Conservation (phyloP, 1,140 invertebrate species). For the Cylas formicarius region DNA sequence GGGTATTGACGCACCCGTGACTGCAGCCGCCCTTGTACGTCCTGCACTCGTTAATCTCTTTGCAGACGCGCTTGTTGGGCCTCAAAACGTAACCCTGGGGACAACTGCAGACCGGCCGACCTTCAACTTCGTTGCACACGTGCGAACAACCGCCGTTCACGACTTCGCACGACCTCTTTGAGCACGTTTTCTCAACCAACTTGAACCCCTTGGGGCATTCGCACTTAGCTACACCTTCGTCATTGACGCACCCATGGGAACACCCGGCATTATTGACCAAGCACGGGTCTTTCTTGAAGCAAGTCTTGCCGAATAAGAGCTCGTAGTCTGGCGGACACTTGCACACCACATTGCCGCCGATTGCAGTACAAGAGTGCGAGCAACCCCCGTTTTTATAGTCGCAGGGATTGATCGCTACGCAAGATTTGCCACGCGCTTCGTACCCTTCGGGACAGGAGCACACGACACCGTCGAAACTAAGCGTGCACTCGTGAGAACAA, state of each 20-base stretch:
- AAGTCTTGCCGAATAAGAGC: conserved; percentile 42
- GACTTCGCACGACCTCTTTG: conserved; percentile 30
- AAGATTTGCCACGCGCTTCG: conserved; percentile 43
- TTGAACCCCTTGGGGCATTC: conserved; percentile 40
- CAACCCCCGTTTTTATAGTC: conserved; percentile 52
- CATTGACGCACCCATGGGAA: conserved; percentile 39
- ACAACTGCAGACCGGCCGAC: conserved; percentile 48
- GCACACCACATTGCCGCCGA: conserved; percentile 25
- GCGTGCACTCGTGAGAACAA: conserved; percentile 54
- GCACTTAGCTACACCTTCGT: conserved; percentile 38
- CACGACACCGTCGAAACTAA: conserved; percentile 42
- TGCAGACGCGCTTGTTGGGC: conserved; percentile 42
- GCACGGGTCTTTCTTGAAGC: conserved; percentile 42
- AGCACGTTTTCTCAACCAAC: conserved; percentile 25
- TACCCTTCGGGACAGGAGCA: conserved; percentile 57
- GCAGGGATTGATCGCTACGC: conserved; percentile 47
- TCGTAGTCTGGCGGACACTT: conserved; percentile 28
- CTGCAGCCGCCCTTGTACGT: conserved; percentile 60
- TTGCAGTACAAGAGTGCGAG: conserved; percentile 32
- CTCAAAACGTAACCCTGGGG: conserved; percentile 47
- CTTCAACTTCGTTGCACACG: conserved; percentile 44
- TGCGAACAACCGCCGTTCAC: conserved; percentile 61
- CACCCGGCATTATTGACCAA: conserved; percentile 43
- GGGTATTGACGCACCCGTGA: conserved; percentile 59
- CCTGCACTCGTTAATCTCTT: conserved; percentile 63